phyloP scores from a whole-genome alignment of 2,888 invertebrate species.

The Acanthosoma haemorrhoidale region DNA sequence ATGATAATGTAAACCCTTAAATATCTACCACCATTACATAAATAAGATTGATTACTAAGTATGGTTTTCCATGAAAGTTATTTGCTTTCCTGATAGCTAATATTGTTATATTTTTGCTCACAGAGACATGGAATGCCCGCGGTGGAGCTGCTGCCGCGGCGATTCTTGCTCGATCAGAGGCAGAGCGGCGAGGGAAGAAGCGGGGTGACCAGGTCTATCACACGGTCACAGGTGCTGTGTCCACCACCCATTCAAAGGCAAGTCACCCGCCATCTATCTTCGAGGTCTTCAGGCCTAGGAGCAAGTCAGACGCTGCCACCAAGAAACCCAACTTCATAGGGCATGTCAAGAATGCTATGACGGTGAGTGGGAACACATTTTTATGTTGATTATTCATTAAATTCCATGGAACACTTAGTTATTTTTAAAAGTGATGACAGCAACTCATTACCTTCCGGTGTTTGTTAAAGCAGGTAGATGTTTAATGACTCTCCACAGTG shows the following conservation, averaged over 20 bases:
- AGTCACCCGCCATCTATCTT: conserved; percentile 53
- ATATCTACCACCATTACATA: no score
- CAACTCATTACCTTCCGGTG: no score
- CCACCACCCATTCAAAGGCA: conserved; percentile 31
- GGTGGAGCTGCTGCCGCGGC: conserved; percentile 49
- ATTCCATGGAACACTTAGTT: no score
- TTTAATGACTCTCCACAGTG: no score
- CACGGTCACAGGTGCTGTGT: conserved; percentile 39
- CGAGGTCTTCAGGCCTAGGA: conserved; percentile 72
- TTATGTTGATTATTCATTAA: no score
- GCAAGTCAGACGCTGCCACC: conserved; percentile 64
- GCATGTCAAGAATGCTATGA: conserved; percentile 77
- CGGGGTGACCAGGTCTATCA: conserved; percentile 40
- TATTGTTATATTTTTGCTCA: not conserved
- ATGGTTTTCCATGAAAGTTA: no score
- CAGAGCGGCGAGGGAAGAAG: conserved; percentile 34
- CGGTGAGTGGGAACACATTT: conserved; percentile 51
- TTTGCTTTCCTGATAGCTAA: no score
- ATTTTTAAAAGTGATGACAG: no score
- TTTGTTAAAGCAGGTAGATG: no score
- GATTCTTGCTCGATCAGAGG: conserved; percentile 48
- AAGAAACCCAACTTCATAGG: conserved; percentile 63
- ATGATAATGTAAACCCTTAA: no score
- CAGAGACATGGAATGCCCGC: conserved; percentile 36
- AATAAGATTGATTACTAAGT: no score